Base-by-base conservation (phyloP, 1,140 invertebrate genomes). In the Drosophila neocordata region DNA sequence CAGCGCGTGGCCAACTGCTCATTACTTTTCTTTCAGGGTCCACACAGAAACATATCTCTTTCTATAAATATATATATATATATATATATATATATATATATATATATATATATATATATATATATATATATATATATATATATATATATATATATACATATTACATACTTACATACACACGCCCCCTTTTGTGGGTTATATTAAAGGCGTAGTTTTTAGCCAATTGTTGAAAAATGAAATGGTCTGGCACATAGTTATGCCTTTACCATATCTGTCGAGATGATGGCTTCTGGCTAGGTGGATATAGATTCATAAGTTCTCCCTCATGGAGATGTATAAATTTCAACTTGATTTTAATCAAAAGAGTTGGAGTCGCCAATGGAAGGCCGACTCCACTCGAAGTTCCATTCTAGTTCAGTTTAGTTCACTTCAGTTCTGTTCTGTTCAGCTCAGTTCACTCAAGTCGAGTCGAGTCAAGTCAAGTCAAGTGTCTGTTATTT, bases 171-270 rank as follows among this genome's bases (percentile, higher is more conserved):
- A 48, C 41, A 65, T 53, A 68, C 57, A 67, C 56, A 87, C 83
- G 83, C 83, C 83, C 83, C 63, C 37, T 57, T 59, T 66, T 48
- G 38, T 22, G 58, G 34, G 57, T 64, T 55, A 34, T 56, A 56
- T 60, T 73, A 69, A 73, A 89, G 83, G 83, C 79, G 79, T 83
- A 66, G 62, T 75, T 78, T 69, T 88, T 79, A 76, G 76, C 66
- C 83, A 88, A 88, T 88, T 88, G 83, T 89, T 88, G 83, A 88
- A 88, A 88, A 83, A 87, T 88, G 83, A 87, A 87, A 87, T 87
- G 83, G 79, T 65, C 82, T 84, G 77, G 76, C 83, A 85, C 83
- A 87, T 87, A 87, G 82, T 87, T 87, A 87, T 72, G 57, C 41
- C 41, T 60, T 53, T 60, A 38, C 53, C 72, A 62, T 66, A 83